phyloP scores from a whole-genome alignment of 2,797 vertebrate species.

The Vespertilio murinus region DNA sequence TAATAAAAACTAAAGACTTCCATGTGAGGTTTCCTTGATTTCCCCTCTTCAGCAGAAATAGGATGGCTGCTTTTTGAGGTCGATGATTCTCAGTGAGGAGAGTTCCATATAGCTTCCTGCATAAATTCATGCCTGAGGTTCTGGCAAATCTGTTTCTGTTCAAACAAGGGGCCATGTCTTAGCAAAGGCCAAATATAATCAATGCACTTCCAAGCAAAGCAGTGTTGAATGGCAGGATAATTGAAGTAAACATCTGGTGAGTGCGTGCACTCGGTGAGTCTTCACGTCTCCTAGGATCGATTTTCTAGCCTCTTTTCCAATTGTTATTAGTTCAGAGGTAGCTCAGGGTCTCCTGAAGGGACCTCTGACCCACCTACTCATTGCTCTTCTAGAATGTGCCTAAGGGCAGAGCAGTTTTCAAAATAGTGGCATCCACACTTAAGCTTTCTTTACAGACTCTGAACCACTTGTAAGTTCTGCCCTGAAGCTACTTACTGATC shows the following conservation, averaged over 20 bases:
- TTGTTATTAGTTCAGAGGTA: background rate
- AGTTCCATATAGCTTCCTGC: background rate
- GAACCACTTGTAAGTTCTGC: conserved; percentile 24
- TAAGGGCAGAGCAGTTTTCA: background rate
- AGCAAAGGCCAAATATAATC: background rate
- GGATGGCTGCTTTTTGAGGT: background rate
- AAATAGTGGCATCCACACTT: background rate
- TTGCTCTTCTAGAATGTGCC: background rate
- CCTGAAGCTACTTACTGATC: background rate
- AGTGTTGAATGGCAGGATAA: background rate
- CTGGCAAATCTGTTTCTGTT: background rate
- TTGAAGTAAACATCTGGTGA: background rate
- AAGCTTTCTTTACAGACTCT: background rate
- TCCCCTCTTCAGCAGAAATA: background rate
- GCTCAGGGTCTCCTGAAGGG: background rate
- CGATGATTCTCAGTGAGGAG: background rate
- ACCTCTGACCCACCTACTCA: background rate
- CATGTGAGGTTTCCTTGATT: background rate
- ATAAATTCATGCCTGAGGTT: background rate
- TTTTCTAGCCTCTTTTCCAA: background rate
- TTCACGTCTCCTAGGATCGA: background rate
- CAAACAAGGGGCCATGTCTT: background rate
- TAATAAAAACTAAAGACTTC: background rate
- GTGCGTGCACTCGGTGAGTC: background rate
- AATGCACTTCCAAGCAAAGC: background rate